These are phyloP conservation scores for Pyrgilauda ruficollis DNA, from an alignment of 2,113 vertebrate genomes.

Conservation along the genomic window DNA sequence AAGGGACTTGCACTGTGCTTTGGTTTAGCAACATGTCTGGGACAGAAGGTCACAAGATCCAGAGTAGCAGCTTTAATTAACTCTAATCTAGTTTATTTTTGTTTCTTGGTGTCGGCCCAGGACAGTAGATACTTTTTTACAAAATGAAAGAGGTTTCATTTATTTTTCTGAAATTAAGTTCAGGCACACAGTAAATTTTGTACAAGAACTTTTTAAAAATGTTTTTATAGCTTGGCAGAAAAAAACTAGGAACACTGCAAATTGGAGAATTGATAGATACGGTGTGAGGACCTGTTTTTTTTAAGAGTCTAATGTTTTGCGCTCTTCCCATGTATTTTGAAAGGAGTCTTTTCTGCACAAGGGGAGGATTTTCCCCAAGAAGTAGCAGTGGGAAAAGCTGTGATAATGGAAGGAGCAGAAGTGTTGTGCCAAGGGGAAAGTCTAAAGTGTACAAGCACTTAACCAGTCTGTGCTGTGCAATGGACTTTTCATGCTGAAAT, in stretches of 20 bases:
- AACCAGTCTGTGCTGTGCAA: fast-evolving
- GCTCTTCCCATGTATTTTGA: neutral
- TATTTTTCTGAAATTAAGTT: neutral
- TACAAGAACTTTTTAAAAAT: neutral
- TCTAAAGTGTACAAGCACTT: neutral
- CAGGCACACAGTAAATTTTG: neutral
- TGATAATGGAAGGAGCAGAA: neutral
- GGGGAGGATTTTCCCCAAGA: neutral
- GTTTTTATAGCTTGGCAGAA: neutral
- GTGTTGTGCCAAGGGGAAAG: fast-evolving
- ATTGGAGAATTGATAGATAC: neutral
- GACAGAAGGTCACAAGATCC: neutral
- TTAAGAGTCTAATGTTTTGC: neutral
- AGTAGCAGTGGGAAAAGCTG: neutral
- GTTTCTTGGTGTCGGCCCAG: neutral
- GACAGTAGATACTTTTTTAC: neutral
- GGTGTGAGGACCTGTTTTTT: neutral
- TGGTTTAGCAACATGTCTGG: neutral
- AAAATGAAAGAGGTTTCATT: neutral
- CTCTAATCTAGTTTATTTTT: neutral
- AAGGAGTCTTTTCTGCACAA: neutral
- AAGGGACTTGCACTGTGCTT: neutral
- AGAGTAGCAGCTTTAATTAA: neutral
- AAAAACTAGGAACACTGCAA: neutral
- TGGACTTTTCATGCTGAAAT: neutral